Base-by-base conservation (phyloP, 1,140 invertebrate species). In the Ptiloglossa arizonensis region DNA sequence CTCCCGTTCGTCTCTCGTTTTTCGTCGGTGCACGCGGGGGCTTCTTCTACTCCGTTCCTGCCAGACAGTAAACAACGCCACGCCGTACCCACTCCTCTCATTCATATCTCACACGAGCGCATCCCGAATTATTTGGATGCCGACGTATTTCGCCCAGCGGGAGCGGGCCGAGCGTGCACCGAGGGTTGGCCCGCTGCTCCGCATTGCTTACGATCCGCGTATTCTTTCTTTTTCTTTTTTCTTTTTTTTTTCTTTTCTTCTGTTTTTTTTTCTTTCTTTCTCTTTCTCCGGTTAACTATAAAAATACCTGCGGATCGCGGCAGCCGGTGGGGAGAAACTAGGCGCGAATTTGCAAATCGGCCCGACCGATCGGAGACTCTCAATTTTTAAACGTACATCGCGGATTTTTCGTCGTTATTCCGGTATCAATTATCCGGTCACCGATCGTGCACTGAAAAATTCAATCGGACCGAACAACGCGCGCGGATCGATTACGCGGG, bases 61-160 rank as follows among this genome's bases (percentile, higher is more conserved):
- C 86, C 86, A 87, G 85, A 89, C 87, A 76, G 86, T 89, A 89
- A 89, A 89, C 87, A 89, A 89, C 88, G 79, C 84, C 86, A 81
- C 81, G 79, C 77, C 86, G 81, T 85, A 67, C 79, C 81, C 70
- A 60, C 68, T 80, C 69, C 83, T 83, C 81, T 83, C 89, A 90
- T 90, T 90, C 88, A 90, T 89, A 84, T 87, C 86, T 81, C 74
- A 66, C 74, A 63, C 75, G 70, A 86, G 79, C 72, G 81, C 81
- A 76, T 81, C 81, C 78, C 79, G 76, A 83, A 85, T 87, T 86
- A 86, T 87, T 86, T 82, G 77, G 76, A 83, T 87, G 62, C 86
- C 75, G 73, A 52, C 75, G 77, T 70, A 79, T 72, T 59, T 57
- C 68, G 52, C 62, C 38, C 67, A 67, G 64, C 59, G 62, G 57